phyloP scores from a whole-genome alignment of 2,888 invertebrate genomes.

The Ophion costatus region DNA sequence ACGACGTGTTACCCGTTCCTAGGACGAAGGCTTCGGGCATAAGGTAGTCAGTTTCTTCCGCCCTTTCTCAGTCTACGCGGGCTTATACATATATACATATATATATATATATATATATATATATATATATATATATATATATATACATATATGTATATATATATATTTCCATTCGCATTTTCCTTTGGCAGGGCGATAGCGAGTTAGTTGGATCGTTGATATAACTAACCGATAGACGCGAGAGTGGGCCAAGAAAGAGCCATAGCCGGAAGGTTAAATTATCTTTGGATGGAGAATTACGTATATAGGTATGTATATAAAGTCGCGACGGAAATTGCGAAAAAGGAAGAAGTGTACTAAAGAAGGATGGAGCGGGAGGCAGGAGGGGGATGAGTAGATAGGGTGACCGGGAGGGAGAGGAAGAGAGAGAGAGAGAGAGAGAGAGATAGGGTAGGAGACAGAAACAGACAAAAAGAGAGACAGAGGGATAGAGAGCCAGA shows the following conservation, averaged over 20 bases:
- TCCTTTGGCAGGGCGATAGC: constrained; percentile 41
- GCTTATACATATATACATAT: neutral
- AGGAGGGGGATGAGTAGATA: neutral
- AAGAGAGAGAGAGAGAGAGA: neutral
- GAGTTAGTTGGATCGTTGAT: constrained; percentile 29
- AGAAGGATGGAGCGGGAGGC: constrained; percentile 4
- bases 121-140: neutral
- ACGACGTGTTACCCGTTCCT: constrained; percentile 42
- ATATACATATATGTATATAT: constrained; percentile 14
- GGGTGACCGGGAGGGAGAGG: neutral
- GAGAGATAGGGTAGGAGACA: neutral
- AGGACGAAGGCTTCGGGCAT: constrained; percentile 47
- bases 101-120: neutral
- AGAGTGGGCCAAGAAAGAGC: constrained; percentile 45
- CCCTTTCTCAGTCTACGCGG: neutral
- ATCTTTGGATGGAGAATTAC: constrained; percentile 40
- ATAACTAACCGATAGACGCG: constrained; percentile 56
- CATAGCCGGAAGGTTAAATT: constrained; percentile 61
- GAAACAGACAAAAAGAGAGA: neutral
- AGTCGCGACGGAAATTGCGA: constrained; percentile 38
- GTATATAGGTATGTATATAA: constrained; percentile 23
- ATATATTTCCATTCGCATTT: constrained; percentile 36
- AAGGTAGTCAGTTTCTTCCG: constrained; percentile 32
- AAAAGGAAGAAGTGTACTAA: constrained; percentile 18
- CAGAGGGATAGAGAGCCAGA: neutral